Evolutionary conservation across 2,113 vertebrate species (phyloP).

Genomic region (Chionodraco myersi): DNA sequence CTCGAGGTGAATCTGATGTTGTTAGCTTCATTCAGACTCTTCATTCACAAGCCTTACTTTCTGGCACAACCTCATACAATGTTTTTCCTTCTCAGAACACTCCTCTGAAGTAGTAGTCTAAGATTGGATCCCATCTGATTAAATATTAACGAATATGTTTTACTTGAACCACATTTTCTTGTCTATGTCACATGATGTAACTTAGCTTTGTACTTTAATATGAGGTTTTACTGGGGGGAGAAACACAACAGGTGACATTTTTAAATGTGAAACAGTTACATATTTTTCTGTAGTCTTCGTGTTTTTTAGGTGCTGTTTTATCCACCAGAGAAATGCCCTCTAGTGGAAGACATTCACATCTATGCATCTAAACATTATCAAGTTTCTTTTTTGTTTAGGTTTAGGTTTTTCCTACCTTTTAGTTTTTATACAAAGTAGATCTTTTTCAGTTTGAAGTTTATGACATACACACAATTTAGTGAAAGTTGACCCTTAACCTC

Average conservation of each 20-base stretch:
- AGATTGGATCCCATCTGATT: constrained; percentile 28
- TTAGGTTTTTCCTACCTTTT: neutral
- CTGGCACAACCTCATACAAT: constrained; percentile 8
- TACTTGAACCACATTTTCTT: constrained; percentile 1
- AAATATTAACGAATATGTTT: constrained; percentile 37
- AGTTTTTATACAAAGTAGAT: neutral
- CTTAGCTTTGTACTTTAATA: neutral
- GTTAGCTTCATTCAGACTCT: constrained; percentile 35
- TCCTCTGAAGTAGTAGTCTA: constrained; percentile 10
- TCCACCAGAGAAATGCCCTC: constrained; percentile 26
- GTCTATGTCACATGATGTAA: constrained; percentile 8
- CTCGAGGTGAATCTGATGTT: constrained; percentile 13
- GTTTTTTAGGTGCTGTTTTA: neutral
- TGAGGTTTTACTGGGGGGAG: neutral
- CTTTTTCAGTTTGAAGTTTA: too few relatives aligned
- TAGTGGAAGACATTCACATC: constrained; percentile 10
- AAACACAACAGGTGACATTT: neutral
- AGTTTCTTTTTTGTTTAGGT: neutral
- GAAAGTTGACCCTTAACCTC: neutral
- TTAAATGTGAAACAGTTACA: neutral
- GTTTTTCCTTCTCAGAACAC: neutral
- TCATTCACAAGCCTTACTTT: constrained; percentile 4
- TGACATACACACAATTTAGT: neutral
- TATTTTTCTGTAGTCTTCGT: neutral
- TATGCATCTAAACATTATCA: neutral